phyloP scores from a whole-genome alignment of 2,888 invertebrate genomes.

The Ptychoptera contaminata region DNA sequence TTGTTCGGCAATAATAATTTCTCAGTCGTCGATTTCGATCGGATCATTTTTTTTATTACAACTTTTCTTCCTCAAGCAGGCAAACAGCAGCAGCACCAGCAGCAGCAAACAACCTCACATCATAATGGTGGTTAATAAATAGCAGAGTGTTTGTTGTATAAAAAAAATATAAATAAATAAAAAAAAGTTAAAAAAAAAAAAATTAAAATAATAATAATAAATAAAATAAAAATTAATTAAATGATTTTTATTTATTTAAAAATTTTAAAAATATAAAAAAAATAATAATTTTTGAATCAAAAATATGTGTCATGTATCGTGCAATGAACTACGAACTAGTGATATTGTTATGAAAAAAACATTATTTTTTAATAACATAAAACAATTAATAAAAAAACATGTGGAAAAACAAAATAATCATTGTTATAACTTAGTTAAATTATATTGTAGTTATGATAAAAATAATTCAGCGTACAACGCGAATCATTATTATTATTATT shows the following conservation, averaged over 20 bases:
- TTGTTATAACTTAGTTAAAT: too few relatives aligned
- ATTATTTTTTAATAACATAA: slow-evolving; percentile 4
- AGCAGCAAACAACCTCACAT: too few relatives aligned
- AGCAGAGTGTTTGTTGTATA: too few relatives aligned
- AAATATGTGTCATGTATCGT: slow-evolving; percentile 9
- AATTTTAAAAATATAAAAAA: background rate
- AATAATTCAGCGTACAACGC: too few relatives aligned
- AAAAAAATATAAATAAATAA: too few relatives aligned
- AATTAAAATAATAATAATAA: too few relatives aligned
- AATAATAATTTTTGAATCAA: background rate
- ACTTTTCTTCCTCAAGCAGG: background rate
- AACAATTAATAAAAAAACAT: slow-evolving; percentile 5
- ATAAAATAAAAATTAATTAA: background rate
- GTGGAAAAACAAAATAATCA: slow-evolving; percentile 1
- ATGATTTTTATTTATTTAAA: background rate
- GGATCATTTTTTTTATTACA: slow-evolving; percentile 13
- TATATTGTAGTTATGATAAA: too few relatives aligned
- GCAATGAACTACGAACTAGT: slow-evolving; percentile 7
- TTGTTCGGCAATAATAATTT: slow-evolving; percentile 5
- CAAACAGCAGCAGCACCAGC: too few relatives aligned
- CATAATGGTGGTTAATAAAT: too few relatives aligned
- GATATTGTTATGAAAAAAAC: slow-evolving; percentile 4
- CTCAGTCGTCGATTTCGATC: slow-evolving; percentile 15
- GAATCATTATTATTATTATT: too few relatives aligned
- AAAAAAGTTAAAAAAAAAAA: too few relatives aligned